Evolutionary conservation across 2,888 invertebrate species (phyloP).

Genomic region (Holacanthella duospinosa): DNA sequence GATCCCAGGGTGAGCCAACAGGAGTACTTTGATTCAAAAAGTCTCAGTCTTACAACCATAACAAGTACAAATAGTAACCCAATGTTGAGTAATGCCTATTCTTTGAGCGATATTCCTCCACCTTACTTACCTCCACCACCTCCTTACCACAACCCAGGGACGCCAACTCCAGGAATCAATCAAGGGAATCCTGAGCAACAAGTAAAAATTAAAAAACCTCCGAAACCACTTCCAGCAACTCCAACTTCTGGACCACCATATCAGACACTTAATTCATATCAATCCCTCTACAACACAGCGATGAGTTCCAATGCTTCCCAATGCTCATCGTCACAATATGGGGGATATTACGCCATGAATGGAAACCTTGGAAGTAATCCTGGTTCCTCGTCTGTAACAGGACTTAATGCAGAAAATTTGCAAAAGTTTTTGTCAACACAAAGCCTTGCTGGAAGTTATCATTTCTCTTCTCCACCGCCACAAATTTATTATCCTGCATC

Average conservation of each 20-base stretch:
- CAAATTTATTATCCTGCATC: constrained; percentile 36
- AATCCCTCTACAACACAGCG: constrained; percentile 31
- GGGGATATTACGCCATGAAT: constrained; percentile 23
- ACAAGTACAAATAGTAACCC: constrained; percentile 43
- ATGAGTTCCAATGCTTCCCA: constrained; percentile 27
- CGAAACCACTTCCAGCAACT: not conserved
- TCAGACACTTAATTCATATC: constrained; percentile 28
- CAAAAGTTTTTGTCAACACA: constrained; percentile 35
- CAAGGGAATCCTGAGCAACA: not conserved
- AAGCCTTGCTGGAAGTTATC: constrained; percentile 23
- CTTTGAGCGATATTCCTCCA: constrained; percentile 41
- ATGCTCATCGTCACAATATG: constrained; percentile 33
- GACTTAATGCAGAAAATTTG: constrained; percentile 31
- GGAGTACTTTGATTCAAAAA: constrained; percentile 79
- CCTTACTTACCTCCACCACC: constrained; percentile 42
- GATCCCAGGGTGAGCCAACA: constrained; percentile 82
- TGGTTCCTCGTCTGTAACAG: constrained; percentile 1
- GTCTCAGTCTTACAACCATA: constrained; percentile 41
- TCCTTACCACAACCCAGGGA: constrained; percentile 35
- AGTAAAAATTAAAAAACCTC: not conserved
- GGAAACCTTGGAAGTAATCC: not conserved
- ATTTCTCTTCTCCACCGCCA: constrained; percentile 16
- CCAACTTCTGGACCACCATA: constrained; percentile 22
- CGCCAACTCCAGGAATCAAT: not conserved
- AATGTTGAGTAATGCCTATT: constrained; percentile 49